phyloP scores from a whole-genome alignment of 2,113 vertebrate genomes.

The Phyllostomus discolor region DNA sequence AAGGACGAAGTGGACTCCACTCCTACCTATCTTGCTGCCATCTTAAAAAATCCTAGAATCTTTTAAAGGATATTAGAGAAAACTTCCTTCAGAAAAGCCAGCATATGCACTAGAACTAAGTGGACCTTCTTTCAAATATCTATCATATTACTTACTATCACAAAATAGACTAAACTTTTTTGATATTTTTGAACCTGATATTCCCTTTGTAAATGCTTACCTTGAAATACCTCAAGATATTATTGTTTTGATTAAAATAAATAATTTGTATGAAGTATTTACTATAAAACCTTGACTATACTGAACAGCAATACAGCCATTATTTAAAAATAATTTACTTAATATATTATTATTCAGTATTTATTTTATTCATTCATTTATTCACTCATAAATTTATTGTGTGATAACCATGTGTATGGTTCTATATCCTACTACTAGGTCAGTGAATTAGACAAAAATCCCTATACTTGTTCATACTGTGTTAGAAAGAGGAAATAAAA shows the following conservation, averaged over 20 bases:
- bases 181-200: background rate
- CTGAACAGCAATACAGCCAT: background rate
- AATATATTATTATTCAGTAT: background rate
- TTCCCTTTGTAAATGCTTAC: background rate
- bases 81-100: background rate
- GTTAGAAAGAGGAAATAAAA: background rate
- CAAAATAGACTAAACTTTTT: background rate
- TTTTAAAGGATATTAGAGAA: background rate
- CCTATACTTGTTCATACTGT: background rate
- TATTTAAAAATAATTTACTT: background rate
- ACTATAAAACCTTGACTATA: background rate
- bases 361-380: background rate
- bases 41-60: too few relatives aligned
- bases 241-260: background rate
- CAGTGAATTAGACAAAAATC: background rate
- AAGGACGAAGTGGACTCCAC: too few relatives aligned
- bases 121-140: background rate
- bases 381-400: background rate
- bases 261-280: background rate
- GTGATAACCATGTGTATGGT: background rate
- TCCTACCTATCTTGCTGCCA: too few relatives aligned
- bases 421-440: background rate
- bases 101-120: background rate
- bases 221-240: background rate
- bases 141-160: background rate